phyloP scores from a whole-genome alignment of 1,140 invertebrate genomes.

The Orchestia grillus region DNA sequence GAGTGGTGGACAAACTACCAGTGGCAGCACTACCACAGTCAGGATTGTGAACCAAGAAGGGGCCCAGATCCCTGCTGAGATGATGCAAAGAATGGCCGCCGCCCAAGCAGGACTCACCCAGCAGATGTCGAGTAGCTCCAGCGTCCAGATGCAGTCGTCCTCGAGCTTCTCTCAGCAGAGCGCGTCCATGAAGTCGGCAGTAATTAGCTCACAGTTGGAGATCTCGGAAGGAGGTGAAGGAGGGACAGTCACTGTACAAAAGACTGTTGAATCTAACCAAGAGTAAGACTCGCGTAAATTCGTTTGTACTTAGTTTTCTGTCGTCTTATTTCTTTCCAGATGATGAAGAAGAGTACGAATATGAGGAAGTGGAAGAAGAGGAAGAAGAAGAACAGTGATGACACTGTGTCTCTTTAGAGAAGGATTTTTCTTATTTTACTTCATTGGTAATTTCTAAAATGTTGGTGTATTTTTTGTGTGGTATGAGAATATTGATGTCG shows the following conservation, averaged over 20 bases:
- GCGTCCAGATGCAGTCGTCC: neutral
- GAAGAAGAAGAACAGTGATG: constrained; percentile 51
- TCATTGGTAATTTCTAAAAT: constrained; percentile 12
- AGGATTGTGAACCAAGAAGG: constrained; percentile 25
- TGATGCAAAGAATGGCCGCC: constrained; percentile 35
- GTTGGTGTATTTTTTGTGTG: constrained; percentile 14
- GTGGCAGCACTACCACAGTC: neutral
- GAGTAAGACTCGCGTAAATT: neutral
- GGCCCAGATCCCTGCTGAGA: neutral
- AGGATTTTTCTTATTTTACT: constrained; percentile 21
- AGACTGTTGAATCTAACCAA: constrained; percentile 44
- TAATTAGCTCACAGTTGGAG: constrained; percentile 15
- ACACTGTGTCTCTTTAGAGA: constrained; percentile 7
- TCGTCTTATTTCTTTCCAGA: constrained; percentile 42
- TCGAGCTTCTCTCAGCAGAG: neutral
- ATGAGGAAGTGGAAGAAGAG: constrained; percentile 50
- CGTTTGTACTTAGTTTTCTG: neutral
- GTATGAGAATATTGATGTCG: constrained; percentile 42
- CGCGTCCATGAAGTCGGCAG: neutral
- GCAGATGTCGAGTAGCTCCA: constrained; percentile 16
- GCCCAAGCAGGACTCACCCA: neutral
- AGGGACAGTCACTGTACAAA: constrained; percentile 29
- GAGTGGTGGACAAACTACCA: neutral
- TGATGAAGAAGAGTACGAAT: constrained; percentile 51
- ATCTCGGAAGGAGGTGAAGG: constrained; percentile 34